Evolutionary conservation across 2,113 vertebrate genomes (phyloP).

Genomic region (Pachycephala philippinensis): DNA sequence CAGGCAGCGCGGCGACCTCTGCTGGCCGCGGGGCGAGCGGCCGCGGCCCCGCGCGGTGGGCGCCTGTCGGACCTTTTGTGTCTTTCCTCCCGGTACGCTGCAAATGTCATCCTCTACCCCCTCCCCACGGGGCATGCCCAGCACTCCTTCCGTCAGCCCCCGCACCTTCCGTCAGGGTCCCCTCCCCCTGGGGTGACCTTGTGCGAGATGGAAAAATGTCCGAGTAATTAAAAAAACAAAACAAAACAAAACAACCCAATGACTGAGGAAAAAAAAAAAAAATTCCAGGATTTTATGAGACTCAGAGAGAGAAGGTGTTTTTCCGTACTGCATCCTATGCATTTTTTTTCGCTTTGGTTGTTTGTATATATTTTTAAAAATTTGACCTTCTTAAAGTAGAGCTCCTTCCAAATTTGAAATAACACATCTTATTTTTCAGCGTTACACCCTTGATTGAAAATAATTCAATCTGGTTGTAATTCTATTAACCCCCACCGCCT

Average conservation of each 20-base stretch:
- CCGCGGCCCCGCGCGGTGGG: neutral
- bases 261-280: neutral
- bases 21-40: conserved; percentile 52
- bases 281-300: neutral
- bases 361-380: neutral
- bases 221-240: neutral
- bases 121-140: neutral
- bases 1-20: conserved; percentile 69
- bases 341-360: neutral
- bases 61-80: conserved; percentile 46
- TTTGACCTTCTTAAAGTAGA: neutral
- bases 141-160: neutral
- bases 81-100: neutral
- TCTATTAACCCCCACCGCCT: neutral
- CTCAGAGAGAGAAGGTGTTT: neutral
- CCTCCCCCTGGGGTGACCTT: neutral
- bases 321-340: neutral
- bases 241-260: neutral
- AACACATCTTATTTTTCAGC: neutral
- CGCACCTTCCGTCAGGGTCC: too few relatives aligned
- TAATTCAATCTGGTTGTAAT: neutral
- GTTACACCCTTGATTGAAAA: neutral
- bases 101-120: neutral
- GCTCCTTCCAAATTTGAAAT: neutral
- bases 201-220: neutral